phyloP scores from a whole-genome alignment of 2,797 vertebrate species.

The Ambastaia sidthimunki region DNA sequence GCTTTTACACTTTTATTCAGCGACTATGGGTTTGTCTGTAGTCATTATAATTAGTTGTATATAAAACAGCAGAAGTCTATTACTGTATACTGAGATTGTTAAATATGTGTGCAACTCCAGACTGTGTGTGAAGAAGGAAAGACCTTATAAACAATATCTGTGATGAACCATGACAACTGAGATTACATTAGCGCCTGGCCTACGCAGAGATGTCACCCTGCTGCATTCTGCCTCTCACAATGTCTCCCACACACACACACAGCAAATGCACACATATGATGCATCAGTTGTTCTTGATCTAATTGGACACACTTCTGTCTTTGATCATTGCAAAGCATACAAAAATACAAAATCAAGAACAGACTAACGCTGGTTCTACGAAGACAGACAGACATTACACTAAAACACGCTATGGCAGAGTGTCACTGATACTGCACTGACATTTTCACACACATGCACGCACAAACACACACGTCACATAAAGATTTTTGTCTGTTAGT shows the following conservation, averaged over 20 bases:
- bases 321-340: constrained; percentile 11
- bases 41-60: too few species aligned
- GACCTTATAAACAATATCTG: constrained; percentile 31
- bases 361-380: too few species aligned
- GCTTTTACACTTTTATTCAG: too few species aligned
- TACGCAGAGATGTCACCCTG: constrained; percentile 46
- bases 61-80: too few species aligned
- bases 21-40: too few species aligned
- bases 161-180: constrained; percentile 50
- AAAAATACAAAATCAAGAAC: neutral
- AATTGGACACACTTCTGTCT: neutral
- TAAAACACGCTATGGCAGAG: neutral
- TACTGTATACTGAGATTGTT: too few species aligned
- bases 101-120: constrained; percentile 3
- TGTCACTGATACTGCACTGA: neutral
- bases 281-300: neutral
- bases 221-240: constrained; percentile 25
- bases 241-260: constrained; percentile 41
- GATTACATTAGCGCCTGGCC: constrained; percentile 54
- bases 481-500: neutral
- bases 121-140: constrained; percentile 24
- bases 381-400: too few species aligned
- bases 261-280: constrained; percentile 4
- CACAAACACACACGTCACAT: neutral
- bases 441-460: constrained; percentile 1